Conservation (phyloP, 2,797 vertebrate species). For the Darevskia nairensis region DNA sequence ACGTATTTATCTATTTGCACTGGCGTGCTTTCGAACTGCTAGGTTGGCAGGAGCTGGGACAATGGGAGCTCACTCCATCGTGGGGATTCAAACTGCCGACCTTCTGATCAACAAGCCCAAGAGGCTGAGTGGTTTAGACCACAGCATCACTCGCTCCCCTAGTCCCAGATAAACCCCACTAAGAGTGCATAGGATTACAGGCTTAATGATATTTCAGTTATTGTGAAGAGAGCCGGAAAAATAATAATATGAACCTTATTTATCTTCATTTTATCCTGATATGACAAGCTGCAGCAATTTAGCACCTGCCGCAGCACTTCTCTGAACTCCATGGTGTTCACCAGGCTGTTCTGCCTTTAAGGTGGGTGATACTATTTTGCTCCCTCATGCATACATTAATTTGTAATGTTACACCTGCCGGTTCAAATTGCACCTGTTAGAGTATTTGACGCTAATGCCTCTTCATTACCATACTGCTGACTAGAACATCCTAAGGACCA, state of each 20-base stretch:
- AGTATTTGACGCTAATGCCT: conserved; percentile 8
- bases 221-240: conserved; percentile 40
- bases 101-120: no score
- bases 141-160: no score
- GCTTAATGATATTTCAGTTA: conserved; percentile 52
- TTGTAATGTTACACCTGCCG: conserved; percentile 42
- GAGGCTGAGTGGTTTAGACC: no score
- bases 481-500: conserved; percentile 14
- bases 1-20: no score
- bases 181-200: neutral
- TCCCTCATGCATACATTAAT: conserved; percentile 13
- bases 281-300: conserved; percentile 59
- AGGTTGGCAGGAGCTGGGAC: no score
- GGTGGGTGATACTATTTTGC: conserved; percentile 57
- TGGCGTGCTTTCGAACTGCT: no score
- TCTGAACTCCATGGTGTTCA: conserved; percentile 59
- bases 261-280: conserved; percentile 57
- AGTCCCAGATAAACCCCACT: neutral
- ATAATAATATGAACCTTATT: conserved; percentile 44
- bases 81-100: rapidly evolving
- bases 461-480: conserved; percentile 42
- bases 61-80: no score
- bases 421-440: conserved; percentile 14
- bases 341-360: conserved; percentile 58
- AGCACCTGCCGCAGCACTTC: conserved; percentile 63